Evolutionary conservation across 1,140 invertebrate species (phyloP), one percentile per base, ranked within the genome.

Genomic region (Ceratina japonica): DNA sequence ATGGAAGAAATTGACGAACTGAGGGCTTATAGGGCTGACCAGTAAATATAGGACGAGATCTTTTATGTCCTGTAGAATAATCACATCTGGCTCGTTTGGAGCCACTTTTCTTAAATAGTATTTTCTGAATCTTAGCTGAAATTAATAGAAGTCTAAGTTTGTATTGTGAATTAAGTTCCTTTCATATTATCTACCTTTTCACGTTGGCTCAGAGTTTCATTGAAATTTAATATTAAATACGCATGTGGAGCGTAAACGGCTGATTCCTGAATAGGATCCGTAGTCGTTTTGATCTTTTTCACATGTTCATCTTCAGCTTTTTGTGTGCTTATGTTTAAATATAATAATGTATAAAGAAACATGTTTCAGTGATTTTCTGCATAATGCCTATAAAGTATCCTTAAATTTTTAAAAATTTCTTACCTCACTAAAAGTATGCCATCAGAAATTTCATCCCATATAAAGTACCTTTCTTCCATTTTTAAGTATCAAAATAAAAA

Each of bases 31-130:
- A 79, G 94, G 92, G 61, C 87, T 91, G 22, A 90, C 78, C 15
- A 94, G 91, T 2, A 94, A 92, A 87, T 92, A 95, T 70, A 95
- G 70, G 2, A 93, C 94, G 31, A 95, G 92, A 86, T 95, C 94
- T 89, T 95, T 95, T 56, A 95, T 90, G 83, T 95, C 95, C 90
- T 95, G 94, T 22, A 95, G 86, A 8, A 93, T 94, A 18, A 95
- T 92, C 22, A 95, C 86, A 76, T 94, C 93, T 15, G 92, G 73
- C 79, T 94, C 93, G 16, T 90, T 92, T 8, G 92, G 86, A 81
- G 91, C 89, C 22, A 94, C 84, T 89, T 94, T 94, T 78, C 94
- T 90, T 87, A 94, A 92, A 86, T 93, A 94, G 72, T 91, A 87
- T 80, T 93, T 92, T 70, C 93, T 89, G 89, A 94, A 95, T 78